These are phyloP conservation scores for Gephyroberyx darwinii DNA, from an alignment of 2,797 vertebrate species.

Conservation along the genomic window DNA sequence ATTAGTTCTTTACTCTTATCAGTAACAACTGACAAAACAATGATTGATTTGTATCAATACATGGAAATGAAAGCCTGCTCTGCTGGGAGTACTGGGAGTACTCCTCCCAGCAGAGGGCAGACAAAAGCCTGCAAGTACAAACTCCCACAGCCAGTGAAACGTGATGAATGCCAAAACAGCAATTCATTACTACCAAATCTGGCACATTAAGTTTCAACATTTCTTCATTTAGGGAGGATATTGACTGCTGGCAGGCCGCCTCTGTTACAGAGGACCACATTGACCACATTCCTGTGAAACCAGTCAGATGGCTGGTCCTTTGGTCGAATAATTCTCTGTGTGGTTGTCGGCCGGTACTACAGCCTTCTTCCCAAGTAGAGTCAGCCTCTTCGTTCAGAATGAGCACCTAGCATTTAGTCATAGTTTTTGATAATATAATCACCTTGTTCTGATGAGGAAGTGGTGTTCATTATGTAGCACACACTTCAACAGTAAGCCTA, in stretches of 20 bases:
- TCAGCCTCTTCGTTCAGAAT: no score
- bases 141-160: not conserved
- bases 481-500: no score
- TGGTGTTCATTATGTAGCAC: no score
- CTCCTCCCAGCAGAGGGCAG: not conserved
- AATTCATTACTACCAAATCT: not conserved
- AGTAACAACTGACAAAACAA: not conserved
- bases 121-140: not conserved
- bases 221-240: conserved; percentile 19
- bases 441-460: no score
- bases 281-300: conserved; percentile 53
- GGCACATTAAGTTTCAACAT: not conserved
- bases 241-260: not conserved
- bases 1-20: not conserved
- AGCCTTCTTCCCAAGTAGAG: no score
- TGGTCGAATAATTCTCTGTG: conserved; percentile 12
- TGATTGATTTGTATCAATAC: not conserved
- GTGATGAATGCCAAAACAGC: not conserved
- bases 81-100: no score
- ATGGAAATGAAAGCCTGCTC: no score
- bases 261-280: no score
- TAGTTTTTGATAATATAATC: no score
- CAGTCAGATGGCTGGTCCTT: conserved; percentile 38
- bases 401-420: no score
- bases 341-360: not conserved